Evolutionary conservation across 2,888 invertebrate species (phyloP), one percentile per base, ranked within the genome.

Genomic region (Theretra japonica): DNA sequence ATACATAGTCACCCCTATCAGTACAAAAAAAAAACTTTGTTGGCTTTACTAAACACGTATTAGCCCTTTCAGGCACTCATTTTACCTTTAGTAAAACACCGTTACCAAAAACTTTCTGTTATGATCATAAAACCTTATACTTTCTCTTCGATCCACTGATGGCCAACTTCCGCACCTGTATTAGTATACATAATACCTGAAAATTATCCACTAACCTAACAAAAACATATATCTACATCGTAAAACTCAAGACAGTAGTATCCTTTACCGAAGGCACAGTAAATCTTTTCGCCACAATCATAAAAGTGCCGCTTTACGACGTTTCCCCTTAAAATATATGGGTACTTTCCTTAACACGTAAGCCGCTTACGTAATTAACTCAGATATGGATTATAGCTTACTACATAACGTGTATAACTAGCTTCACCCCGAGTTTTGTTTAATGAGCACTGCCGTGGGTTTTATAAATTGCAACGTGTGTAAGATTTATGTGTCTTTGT

Each of bases 301-400:
- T 86, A 86, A 86, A 86, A 86, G 84, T 79, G 77, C 41, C 79
- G 79, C 78, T 86, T 86, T 86, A 86, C 84, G 86, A 85, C 80
- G 82, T 53, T 57, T 56, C 65, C 50, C 58, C 33, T 48, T 58
- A 69, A 62, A 65, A 65, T 71, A 57, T 71, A 65, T 53, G 33
- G 73, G 75, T 70, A 73, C 73, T 75, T 73, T 57, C 72, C 69
- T 60, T 75, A 79, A 76, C 65, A 70, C 72, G 75, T 75, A 75
- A 76, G 78, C 75, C 74, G 69, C 73, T 60, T 69, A 62, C 73
- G 74, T 75, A 78, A 78, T 79, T 79, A 79, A 79, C 72, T 57
- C 33, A 58, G 58, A 65, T 65, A 65, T 65, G 23, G 65, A 65
- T 65, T 65, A 48, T 33, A 19, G 8, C 15, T 41, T 62, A 62